These are phyloP conservation scores for Pardosa pseudoannulata DNA, from an alignment of 2,888 invertebrate species.

Conservation along the genomic window DNA sequence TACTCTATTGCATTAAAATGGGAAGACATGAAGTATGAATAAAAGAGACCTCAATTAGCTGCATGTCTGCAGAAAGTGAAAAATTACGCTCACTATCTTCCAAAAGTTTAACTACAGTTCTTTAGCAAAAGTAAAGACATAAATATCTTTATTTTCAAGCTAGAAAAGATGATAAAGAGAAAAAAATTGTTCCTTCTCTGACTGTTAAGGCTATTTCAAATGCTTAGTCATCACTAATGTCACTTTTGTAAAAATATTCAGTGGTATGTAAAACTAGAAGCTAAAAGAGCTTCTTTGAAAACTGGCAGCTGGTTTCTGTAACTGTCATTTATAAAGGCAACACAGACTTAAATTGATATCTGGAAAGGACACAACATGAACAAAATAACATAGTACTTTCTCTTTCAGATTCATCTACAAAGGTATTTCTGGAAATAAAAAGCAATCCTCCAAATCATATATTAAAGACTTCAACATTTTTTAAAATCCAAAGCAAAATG, in stretches of 20 bases:
- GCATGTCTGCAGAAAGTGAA: neutral
- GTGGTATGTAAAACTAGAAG: conserved; percentile 18
- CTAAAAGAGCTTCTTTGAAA: conserved; percentile 23
- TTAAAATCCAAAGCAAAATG: too few species aligned
- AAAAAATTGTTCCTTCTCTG: neutral
- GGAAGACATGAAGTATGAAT: neutral
- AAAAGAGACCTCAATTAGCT: neutral
- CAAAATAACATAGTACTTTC: neutral
- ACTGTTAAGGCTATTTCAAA: neutral
- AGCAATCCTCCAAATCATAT: too few species aligned
- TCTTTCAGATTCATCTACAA: neutral
- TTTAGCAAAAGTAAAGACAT: neutral
- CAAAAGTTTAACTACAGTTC: neutral
- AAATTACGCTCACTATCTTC: neutral
- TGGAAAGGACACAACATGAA: neutral
- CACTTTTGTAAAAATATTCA: neutral
- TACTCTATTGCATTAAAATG: neutral
- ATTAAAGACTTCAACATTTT: too few species aligned
- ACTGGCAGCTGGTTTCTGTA: neutral
- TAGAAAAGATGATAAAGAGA: neutral
- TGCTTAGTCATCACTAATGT: neutral
- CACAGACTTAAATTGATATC: neutral
- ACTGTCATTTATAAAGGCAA: conserved; percentile 15
- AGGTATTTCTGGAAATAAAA: neutral
- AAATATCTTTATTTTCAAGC: neutral